Evolutionary conservation across 2,113 vertebrate species (phyloP), one percentile per base, ranked within the genome.

Genomic region (Nansenia antarctica): DNA sequence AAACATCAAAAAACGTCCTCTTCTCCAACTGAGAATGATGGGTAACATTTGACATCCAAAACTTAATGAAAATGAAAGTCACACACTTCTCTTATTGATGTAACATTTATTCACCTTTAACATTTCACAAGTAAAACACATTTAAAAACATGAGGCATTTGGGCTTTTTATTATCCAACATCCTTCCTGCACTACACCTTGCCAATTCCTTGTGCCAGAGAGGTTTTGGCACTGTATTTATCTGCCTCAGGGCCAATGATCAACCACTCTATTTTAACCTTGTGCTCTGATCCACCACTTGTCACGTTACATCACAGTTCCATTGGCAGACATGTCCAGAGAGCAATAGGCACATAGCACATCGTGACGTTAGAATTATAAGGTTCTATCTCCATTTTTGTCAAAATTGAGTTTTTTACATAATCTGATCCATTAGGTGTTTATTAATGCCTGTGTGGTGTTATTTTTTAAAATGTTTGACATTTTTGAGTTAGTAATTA

Each of bases 171-270:
- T 70, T 74, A 67, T 66, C 67, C 72, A 67, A 79, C 69, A 77
- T 85, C 57, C 74, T 76, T n/a, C 57, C 69, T 65, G 52, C 59
- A 45, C 53, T 37, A 24, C 55, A 60, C 67, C 63, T 52, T 67
- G 71, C 69, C 69, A 80, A 81, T 80, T 81, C 77, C 69, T 76
- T 69, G 74, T 71, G 57, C 64, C 18, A 12, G 68, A 82, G 70
- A 77, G 64, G 59, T 61, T 76, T 77, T 20, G 2, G 60, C 74
- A 78, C 66, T 60, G 49, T 58, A 14, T 54, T 47, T 37, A 60
- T 71, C 77, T 85, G 69, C 63, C 78, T 66, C 70, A 2, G 74
- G 75, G 77, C 84, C 75, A 76, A 84, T 73, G 72, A 70, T 83
- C 81, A 69, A 79, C 60, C 12, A 0, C 65, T 42, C 61, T 65